Evolutionary conservation across 2,113 vertebrate species (phyloP).

Genomic region (Grantiella picta): DNA sequence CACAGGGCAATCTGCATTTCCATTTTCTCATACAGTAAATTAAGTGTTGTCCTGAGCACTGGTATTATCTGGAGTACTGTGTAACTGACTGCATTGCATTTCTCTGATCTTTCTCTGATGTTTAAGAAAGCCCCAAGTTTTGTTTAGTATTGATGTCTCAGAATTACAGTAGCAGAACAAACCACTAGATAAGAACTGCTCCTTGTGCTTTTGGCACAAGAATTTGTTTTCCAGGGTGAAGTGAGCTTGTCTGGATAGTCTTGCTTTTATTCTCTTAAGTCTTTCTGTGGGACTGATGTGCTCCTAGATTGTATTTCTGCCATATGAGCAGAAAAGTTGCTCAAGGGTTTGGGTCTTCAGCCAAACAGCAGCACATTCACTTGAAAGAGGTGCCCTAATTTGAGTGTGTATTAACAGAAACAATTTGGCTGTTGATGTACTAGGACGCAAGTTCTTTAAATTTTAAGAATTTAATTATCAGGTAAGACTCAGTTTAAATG

Average conservation of each 20-base stretch:
- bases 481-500: background rate
- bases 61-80: background rate
- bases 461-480: background rate
- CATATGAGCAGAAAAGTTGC: background rate
- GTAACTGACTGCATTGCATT: background rate
- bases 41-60: background rate
- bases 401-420: background rate
- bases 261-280: background rate
- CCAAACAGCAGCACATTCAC: background rate
- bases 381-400: background rate
- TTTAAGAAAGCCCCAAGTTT: background rate
- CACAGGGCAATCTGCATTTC: background rate
- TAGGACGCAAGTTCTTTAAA: background rate
- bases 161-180: background rate
- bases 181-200: background rate
- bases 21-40: background rate
- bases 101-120: background rate
- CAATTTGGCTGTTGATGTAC: background rate
- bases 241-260: slow-evolving; percentile 1
- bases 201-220: background rate
- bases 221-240: slow-evolving; percentile 12
- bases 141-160: background rate
- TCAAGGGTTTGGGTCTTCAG: background rate
- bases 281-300: background rate
- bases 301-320: background rate